Base-by-base conservation (phyloP, 2,797 vertebrate genomes). In the Adelosebastes latens region DNA sequence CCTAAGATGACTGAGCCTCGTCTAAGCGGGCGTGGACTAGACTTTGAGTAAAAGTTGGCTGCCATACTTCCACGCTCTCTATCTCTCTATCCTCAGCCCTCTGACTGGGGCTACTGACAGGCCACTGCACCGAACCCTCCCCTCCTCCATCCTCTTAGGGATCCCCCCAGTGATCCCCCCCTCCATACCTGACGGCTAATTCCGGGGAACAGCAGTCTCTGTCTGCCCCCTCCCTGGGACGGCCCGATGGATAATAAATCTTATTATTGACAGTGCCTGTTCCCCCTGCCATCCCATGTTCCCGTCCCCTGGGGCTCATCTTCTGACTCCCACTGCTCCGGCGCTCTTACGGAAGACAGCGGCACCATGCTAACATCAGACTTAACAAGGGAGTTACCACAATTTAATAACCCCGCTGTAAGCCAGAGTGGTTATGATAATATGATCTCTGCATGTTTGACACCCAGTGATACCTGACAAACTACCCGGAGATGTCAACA, bases 161-260 rank as follows among this genome's bases (percentile, higher is more conserved):
- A 95, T 94, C 69, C 75, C 80, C 73, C 69, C 65, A 71, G 69
- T 74, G 67, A 80, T 77, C 71, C 79, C 72, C 66, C 67, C 72
- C 74, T 77, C 87, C 39, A 5, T 86, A 93, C 89, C 92, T 93
- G 89, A 92, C 79, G 80, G 75, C 83, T 89, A 84, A 92, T 93
- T 94, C 93, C 87, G 86, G 88, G 82, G 88, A 88, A 86, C 85
- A 83, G 89, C 85, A 25, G 84, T 94, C 90, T 87, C 88, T 18
- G 59, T 81, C 85, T 75, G 80, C 88, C 77, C 81, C 85, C 88
- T 87, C 85, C 79, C 86, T 60, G 88, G 80, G 87, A 29, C 0
- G 59, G 74, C 75, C 90, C 87, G 82, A 94, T 91, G 95, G 84
- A 92, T 94, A 92, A 96, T 95, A 95, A 95, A 96, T 96, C 95